A percentile compares a stretch with the other conserved stretches of the same genome.
These are phyloP conservation scores for Corythornis madagascariensis DNA, from an alignment of 2,113 vertebrate genomes.

Conservation along the genomic window DNA sequence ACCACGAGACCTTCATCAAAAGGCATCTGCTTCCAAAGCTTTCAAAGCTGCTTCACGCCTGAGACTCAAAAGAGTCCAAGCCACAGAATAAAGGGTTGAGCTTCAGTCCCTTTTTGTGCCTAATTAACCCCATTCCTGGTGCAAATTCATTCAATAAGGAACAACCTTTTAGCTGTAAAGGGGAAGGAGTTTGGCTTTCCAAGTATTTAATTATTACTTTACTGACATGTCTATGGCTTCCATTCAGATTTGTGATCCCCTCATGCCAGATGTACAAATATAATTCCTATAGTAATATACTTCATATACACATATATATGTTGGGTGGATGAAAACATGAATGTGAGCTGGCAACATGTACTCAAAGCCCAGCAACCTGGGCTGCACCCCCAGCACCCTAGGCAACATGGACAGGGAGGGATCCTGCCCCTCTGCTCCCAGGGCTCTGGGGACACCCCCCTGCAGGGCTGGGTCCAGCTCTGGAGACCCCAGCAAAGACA, in stretches of 20 bases:
- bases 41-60: not conserved
- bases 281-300: not conserved
- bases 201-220: not conserved
- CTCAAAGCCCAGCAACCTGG: not conserved
- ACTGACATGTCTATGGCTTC: not conserved
- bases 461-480: too few species aligned
- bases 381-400: too few species aligned
- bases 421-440: too few species aligned
- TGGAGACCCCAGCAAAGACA: too few species aligned
- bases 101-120: not conserved
- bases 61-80: not conserved
- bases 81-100: rapidly evolving
- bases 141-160: not conserved
- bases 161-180: not conserved
- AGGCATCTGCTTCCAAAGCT: not conserved
- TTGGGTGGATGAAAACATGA: not conserved
- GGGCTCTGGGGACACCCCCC: too few species aligned
- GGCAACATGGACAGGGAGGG: too few species aligned
- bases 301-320: not conserved
- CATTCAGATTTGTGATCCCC: not conserved
- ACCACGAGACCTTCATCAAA: not conserved
- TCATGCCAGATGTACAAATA: not conserved
- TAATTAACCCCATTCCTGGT: not conserved
- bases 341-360: not conserved
- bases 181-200: not conserved